These are phyloP conservation scores for Nymphalis c-album DNA, from an alignment of 2,888 invertebrate genomes.

Conservation along the genomic window DNA sequence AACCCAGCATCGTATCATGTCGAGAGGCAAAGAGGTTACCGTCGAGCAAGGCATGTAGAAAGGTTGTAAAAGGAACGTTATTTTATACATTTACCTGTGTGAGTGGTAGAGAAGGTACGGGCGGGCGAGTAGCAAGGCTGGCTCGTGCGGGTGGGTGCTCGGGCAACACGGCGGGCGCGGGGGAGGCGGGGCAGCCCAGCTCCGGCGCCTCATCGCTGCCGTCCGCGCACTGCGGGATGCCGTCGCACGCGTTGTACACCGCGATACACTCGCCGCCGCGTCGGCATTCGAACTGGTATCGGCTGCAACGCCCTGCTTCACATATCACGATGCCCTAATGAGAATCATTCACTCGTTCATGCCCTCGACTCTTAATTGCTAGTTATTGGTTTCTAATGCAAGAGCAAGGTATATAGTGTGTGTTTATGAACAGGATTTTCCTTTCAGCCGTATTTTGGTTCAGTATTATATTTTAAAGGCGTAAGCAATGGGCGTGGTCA, in stretches of 20 bases:
- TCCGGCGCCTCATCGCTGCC: constrained; percentile 95
- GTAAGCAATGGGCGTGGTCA: no score
- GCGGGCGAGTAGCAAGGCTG: constrained; percentile 9
- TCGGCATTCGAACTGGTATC: constrained; percentile 94
- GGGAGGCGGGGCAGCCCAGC: constrained; percentile 85
- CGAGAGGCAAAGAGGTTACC: no score
- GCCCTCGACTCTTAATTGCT: background rate
- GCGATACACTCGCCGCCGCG: constrained; percentile 95
- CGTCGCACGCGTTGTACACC: constrained; percentile 96
- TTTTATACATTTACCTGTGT: background rate
- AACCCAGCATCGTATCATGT: no score
- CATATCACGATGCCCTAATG: constrained; percentile 1
- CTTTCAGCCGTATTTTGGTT: no score
- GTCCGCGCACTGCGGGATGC: constrained; percentile 94
- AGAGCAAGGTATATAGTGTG: no score
- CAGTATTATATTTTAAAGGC: no score
- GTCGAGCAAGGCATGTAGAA: no score
- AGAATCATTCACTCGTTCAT: constrained; percentile 1
- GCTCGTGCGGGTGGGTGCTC: constrained; percentile 31
- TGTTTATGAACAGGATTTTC: no score
- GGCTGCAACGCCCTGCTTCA: constrained; percentile 84
- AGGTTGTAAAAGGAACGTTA: background rate
- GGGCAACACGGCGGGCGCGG: constrained; percentile 61
- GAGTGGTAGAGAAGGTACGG: constrained; percentile 24
- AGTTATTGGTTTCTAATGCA: background rate